Conservation (phyloP, 2,113 vertebrate species). For the Prolemur simus region DNA sequence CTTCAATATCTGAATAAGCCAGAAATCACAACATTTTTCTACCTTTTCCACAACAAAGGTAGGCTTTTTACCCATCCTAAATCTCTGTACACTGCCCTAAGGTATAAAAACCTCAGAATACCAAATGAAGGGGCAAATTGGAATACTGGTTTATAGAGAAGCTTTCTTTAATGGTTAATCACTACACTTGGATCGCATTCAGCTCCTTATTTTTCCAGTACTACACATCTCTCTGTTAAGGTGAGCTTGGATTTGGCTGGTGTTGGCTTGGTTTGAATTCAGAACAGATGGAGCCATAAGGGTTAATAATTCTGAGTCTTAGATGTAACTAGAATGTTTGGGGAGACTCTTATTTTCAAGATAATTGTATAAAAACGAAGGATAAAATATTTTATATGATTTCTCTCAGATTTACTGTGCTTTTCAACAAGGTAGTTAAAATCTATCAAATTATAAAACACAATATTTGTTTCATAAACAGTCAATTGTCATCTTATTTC, state of each 20-base stretch:
- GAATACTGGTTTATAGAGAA: background rate
- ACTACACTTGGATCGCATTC: background rate
- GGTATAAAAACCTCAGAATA: background rate
- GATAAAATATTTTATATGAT: background rate
- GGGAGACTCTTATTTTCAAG: background rate
- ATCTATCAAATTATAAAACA: slow-evolving; percentile 13
- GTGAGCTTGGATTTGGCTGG: background rate
- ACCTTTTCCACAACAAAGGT: background rate
- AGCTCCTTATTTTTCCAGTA: background rate
- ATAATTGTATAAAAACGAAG: slow-evolving; percentile 10
- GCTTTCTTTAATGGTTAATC: background rate
- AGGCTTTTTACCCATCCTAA: background rate
- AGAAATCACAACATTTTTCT: background rate
- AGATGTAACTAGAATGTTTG: background rate
- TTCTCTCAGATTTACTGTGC: background rate
- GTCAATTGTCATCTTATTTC: background rate
- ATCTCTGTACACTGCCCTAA: background rate
- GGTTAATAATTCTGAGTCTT: background rate
- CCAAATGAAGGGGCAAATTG: background rate
- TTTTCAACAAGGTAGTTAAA: background rate
- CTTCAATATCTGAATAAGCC: background rate
- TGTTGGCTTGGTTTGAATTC: background rate
- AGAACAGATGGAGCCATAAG: background rate
- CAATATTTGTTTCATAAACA: slow-evolving; percentile 4
- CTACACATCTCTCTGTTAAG: background rate